Evolutionary conservation across 1,140 invertebrate genomes (phyloP).

Genomic region (Drosophila miranda): DNA sequence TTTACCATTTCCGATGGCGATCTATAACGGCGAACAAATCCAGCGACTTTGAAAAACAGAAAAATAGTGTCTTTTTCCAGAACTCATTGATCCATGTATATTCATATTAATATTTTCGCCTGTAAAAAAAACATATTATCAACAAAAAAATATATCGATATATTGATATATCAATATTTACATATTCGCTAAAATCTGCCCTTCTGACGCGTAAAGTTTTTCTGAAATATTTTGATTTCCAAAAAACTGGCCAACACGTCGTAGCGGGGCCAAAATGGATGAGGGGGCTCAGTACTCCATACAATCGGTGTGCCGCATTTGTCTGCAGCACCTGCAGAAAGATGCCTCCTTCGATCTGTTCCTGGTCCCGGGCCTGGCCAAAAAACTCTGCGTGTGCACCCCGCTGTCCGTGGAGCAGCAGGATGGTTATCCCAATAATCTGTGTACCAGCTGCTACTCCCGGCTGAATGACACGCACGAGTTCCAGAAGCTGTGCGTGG

Average conservation of each 20-base stretch:
- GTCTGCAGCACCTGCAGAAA: slow-evolving; percentile 63
- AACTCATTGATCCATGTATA: no score
- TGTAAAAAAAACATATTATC: no score
- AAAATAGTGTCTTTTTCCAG: no score
- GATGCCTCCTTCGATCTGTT: slow-evolving; percentile 68
- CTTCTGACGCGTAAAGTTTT: slow-evolving; percentile 42
- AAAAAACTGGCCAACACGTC: slow-evolving; percentile 9
- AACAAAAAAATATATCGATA: no score
- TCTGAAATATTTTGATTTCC: slow-evolving; percentile 8
- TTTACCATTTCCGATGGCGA: no score
- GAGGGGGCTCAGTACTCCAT: slow-evolving; percentile 59
- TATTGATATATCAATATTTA: no score
- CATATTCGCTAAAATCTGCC: no score
- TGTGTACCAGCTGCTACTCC: slow-evolving; percentile 64
- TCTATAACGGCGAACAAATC: no score
- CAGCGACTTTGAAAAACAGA: no score
- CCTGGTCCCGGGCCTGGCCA: slow-evolving; percentile 67
- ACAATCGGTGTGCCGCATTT: slow-evolving; percentile 75
- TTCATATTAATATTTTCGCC: no score
- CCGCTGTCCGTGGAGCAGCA: slow-evolving; percentile 68
- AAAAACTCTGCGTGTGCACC: slow-evolving; percentile 72
- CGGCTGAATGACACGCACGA: slow-evolving; percentile 72
- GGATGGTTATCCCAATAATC: slow-evolving; percentile 70
- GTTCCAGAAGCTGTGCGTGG: slow-evolving; percentile 73
- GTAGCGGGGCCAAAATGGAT: slow-evolving; percentile 45